Base-by-base conservation (phyloP, 2,797 vertebrate species). In the Rhinophrynus dorsalis region DNA sequence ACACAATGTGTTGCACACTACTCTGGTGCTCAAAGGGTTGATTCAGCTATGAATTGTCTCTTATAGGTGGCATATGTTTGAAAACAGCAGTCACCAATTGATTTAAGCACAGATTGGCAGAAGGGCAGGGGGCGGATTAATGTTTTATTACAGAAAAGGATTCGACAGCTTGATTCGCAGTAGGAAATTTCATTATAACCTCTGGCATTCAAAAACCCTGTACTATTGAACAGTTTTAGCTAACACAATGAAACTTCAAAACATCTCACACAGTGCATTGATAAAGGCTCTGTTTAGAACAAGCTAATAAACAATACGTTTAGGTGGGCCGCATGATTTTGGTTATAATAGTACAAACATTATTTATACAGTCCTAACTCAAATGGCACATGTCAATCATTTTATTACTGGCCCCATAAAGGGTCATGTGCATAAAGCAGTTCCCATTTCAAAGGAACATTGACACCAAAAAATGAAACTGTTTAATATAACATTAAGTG, bases 111-210 rank as follows among this genome's bases (percentile, higher is more conserved):
- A 50, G 24, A 29, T 57, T 64, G 51, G 52, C 23, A 30, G 50
- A 56, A 44, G 42, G 51, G 52, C 23, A 30, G 50, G 48, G 52
- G 42, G 37, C 2, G 52, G 52, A 57, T 72, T 64, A 42, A 40
- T 26, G 23, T 37, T 64, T 57, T 51, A 42, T 50, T 72, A 50
- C 45, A 23, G 68, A 64, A 71, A 45, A 72, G 33, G 44, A 33
- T 30, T 33, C 17, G 30, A 54, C 69, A 72, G 69, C 61, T 72
- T 51, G 68, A 33, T 33, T 32, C 69, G 24, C 69, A 30, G 69
- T 45, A 18, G 32, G 69, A 27, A 33, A 59, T 72, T 59, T 59
- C 33, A 59, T 58, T 59, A 59, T 50, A 64, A 72, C 37, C 52
- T 17, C 52, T 26, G 15, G 48, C 40, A 29, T 58, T 65, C 15